Percentiles rank a stretch among this genome's conserved stretches.
These are phyloP conservation scores for Xenopus tropicalis DNA, from an alignment of 2,113 vertebrate species.

Conservation along the genomic window DNA sequence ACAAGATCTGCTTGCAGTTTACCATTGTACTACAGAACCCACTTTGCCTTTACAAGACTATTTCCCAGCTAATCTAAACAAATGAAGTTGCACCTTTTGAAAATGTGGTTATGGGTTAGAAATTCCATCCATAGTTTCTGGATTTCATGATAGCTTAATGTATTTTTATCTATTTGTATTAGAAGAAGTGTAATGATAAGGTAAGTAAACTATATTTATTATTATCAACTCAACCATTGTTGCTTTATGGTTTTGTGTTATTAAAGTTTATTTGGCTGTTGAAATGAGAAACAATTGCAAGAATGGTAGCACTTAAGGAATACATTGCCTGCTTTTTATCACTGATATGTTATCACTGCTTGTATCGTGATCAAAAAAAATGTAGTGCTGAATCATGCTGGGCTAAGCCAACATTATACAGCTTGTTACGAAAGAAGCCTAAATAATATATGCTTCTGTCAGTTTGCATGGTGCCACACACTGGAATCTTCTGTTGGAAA, in stretches of 20 bases:
- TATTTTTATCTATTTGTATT: constrained; percentile 3
- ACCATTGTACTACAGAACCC: no score
- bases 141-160: neutral
- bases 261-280: neutral
- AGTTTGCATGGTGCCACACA: no score
- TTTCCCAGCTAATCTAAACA: no score
- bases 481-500: no score
- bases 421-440: no score
- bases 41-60: no score
- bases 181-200: neutral
- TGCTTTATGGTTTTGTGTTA: neutral
- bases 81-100: neutral
- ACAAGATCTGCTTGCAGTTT: no score
- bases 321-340: constrained; percentile 4
- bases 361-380: neutral
- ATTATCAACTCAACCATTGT: neutral
- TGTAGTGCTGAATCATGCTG: constrained; percentile 19
- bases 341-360: neutral
- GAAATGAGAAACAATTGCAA: constrained; percentile 4
- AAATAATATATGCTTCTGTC: no score
- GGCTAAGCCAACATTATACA: neutral
- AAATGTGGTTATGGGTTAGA: neutral
- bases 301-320: neutral
- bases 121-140: neutral
- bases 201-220: constrained; percentile 7